These are phyloP conservation scores for Actinopyga echinites DNA, from an alignment of 53 echinoderm and acorn worm genomes.

Conservation along the genomic window DNA sequence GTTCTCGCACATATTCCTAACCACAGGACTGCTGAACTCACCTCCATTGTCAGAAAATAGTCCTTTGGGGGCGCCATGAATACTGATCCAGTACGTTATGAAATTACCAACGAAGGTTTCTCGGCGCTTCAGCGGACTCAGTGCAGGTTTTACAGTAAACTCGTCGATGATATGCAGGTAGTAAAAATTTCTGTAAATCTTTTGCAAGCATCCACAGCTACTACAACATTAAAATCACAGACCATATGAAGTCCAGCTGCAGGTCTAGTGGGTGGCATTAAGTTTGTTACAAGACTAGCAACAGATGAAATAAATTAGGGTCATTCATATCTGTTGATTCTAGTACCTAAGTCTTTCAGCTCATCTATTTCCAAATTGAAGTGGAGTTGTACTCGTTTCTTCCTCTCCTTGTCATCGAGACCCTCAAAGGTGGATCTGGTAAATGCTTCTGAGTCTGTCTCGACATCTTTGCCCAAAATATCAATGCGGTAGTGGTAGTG, in stretches of 20 bases:
- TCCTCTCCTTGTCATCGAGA: slow-evolving; percentile 17
- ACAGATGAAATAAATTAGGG: slow-evolving; percentile 4
- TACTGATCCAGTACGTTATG: slow-evolving; percentile 52
- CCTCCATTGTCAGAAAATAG: slow-evolving; percentile 44
- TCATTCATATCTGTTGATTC: slow-evolving; percentile 23
- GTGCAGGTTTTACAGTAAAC: slow-evolving; percentile 32
- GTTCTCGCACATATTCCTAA: slow-evolving; percentile 19
- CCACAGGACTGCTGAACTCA: slow-evolving; percentile 31
- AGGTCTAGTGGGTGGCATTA: slow-evolving; percentile 34
- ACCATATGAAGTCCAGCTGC: background rate
- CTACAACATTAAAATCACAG: slow-evolving; percentile 57
- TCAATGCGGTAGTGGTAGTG: slow-evolving; percentile 9
- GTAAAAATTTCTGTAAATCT: slow-evolving; percentile 39
- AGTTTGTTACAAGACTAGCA: slow-evolving; percentile 47
- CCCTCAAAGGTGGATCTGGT: background rate
- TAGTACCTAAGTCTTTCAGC: slow-evolving; percentile 31
- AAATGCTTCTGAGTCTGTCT: background rate
- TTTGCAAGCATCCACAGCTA: slow-evolving; percentile 37
- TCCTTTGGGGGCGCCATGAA: slow-evolving; percentile 47
- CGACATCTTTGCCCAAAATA: background rate
- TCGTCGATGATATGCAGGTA: slow-evolving; percentile 59
- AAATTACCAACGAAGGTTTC: slow-evolving; percentile 41
- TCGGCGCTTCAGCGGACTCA: slow-evolving; percentile 15
- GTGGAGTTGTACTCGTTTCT: slow-evolving; percentile 40
- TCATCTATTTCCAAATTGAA: slow-evolving; percentile 39